Conservation (phyloP, 2,113 vertebrate species). For the Petroica traversi region DNA sequence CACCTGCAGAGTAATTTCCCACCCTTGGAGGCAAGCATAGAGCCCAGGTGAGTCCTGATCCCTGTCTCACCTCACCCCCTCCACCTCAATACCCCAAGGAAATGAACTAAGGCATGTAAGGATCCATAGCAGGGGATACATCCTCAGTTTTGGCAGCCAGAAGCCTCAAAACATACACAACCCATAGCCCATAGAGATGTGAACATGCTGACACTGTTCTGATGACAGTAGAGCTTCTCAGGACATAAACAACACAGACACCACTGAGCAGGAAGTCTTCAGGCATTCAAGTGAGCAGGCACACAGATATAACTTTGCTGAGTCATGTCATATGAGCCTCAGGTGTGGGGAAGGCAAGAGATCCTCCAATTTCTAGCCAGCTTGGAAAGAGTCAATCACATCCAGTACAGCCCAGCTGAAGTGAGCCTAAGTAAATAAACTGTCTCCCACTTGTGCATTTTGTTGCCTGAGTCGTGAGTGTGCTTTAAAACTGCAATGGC, state of each 20-base stretch:
- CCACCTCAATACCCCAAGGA: background rate
- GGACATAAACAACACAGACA: background rate
- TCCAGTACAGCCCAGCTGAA: background rate
- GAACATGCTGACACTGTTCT: background rate
- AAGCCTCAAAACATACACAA: background rate
- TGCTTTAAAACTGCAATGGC: background rate
- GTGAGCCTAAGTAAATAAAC: background rate
- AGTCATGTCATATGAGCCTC: accelerated
- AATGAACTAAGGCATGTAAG: background rate
- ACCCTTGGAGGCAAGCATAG: background rate
- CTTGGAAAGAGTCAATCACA: background rate
- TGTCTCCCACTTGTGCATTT: background rate
- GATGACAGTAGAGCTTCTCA: background rate
- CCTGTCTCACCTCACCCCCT: background rate
- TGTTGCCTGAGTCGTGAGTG: background rate
- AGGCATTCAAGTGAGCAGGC: background rate
- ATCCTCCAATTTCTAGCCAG: background rate
- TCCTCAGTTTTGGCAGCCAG: background rate
- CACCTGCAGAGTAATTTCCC: background rate
- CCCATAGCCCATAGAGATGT: background rate
- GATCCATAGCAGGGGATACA: background rate
- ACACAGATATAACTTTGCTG: background rate
- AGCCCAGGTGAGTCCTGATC: accelerated
- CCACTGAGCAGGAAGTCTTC: background rate
- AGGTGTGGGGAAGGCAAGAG: background rate